Percentiles rank a stretch among this genome's conserved stretches.
Evolutionary conservation across 1,140 invertebrate species (phyloP).

Genomic region (Drosophila rhopaloa): DNA sequence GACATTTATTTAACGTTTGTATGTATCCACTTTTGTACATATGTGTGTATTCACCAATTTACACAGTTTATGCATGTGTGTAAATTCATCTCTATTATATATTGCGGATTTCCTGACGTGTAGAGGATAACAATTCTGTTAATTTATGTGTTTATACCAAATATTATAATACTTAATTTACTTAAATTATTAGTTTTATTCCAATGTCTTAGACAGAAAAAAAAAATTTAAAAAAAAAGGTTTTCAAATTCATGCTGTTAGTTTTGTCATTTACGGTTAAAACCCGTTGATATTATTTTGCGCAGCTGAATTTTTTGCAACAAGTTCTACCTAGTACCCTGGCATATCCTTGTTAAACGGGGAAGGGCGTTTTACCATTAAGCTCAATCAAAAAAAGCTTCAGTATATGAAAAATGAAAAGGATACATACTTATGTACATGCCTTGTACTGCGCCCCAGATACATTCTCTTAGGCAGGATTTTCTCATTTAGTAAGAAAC

Average conservation of each 20-base stretch:
- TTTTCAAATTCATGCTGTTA: neutral
- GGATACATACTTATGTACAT: conserved; percentile 19
- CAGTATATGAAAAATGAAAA: conserved; percentile 1
- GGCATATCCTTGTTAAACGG: conserved; percentile 10
- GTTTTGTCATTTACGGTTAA: neutral
- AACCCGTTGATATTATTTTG: neutral
- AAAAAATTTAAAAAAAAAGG: no score
- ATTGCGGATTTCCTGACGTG: no score
- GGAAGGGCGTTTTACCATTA: conserved; percentile 13
- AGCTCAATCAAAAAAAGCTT: conserved; percentile 33
- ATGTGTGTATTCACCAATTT: neutral
- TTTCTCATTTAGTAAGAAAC: neutral
- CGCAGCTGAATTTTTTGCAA: conserved; percentile 15
- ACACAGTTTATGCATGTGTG: neutral
- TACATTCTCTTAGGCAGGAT: neutral
- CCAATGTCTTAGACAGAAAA: neutral
- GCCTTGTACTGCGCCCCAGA: conserved; percentile 2
- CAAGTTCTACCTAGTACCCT: conserved; percentile 21
- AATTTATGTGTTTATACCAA: no score
- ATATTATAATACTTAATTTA: no score
- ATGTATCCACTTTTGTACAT: neutral
- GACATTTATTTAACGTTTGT: neutral
- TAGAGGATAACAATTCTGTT: no score
- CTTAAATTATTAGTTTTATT: neutral
- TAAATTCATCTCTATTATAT: no score